Percentiles rank a stretch among this genome's conserved stretches.
phyloP scores from a whole-genome alignment of 2,888 invertebrate genomes.

The Camptogramma bilineatum region DNA sequence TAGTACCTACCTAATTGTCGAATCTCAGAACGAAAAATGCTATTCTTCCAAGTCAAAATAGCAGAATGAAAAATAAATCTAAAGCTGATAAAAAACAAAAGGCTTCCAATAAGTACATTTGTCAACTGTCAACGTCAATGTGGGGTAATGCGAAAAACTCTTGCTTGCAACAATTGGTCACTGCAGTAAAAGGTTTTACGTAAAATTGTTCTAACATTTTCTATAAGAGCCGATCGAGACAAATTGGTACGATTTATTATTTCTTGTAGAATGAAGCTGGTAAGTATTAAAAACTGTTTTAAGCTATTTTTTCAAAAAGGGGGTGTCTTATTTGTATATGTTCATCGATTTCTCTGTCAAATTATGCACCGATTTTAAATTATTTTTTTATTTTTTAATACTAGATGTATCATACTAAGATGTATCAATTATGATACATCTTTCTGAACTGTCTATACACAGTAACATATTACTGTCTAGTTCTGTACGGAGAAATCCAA shows the following conservation, averaged over 20 bases:
- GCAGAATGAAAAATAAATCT: background rate
- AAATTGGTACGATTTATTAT: background rate
- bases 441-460: no score
- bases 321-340: no score
- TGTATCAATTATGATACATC: no score
- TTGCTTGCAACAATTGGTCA: slow-evolving; percentile 1
- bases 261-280: background rate
- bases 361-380: no score
- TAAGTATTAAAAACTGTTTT: background rate
- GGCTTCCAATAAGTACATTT: slow-evolving; percentile 4
- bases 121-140: slow-evolving; percentile 10
- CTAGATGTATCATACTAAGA: no score
- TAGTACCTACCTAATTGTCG: no score
- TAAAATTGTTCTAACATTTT: background rate
- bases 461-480: slow-evolving; percentile 12
- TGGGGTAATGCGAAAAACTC: background rate
- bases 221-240: background rate
- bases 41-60: background rate
- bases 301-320: no score
- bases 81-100: background rate
- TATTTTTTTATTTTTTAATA: no score
- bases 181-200: background rate
- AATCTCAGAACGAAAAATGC: no score
- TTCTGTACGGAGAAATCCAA: slow-evolving; percentile 7
- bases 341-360: no score